phyloP scores from a whole-genome alignment of 2,113 vertebrate species.

The Nyctereutes procyonoides region DNA sequence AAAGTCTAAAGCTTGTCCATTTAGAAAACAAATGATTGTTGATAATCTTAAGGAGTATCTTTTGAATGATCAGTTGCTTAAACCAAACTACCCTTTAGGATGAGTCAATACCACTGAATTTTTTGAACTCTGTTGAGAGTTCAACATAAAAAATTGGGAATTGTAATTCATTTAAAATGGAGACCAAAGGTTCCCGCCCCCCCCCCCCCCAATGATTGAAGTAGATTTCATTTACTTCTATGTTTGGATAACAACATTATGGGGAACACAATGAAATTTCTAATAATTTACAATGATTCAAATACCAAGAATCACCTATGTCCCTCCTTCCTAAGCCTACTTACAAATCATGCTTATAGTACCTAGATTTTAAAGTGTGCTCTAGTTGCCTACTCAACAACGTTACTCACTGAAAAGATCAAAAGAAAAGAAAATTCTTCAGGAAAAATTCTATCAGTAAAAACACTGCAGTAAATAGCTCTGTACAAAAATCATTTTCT shows the following conservation, averaged over 20 bases:
- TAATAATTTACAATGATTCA: constrained; percentile 8
- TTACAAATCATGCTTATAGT: background rate
- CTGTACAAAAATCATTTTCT: constrained; percentile 1
- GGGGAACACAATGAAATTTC: constrained; percentile 15
- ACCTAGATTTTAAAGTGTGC: background rate
- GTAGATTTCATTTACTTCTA: constrained; percentile 14
- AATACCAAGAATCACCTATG: background rate
- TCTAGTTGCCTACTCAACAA: constrained; percentile 27
- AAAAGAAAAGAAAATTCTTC: background rate
- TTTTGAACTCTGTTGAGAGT: background rate
- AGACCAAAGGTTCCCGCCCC: too few relatives aligned
- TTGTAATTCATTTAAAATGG: background rate
- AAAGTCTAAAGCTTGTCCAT: constrained; percentile 32
- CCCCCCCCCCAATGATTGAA: background rate
- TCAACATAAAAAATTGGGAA: background rate
- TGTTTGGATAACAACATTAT: background rate
- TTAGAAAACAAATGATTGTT: constrained; percentile 17
- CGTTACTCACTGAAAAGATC: background rate
- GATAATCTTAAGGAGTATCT: background rate
- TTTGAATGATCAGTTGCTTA: constrained; percentile 12
- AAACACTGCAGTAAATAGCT: background rate
- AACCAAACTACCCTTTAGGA: constrained; percentile 9
- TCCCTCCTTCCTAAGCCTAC: background rate
- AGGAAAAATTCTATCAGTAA: constrained; percentile 32
- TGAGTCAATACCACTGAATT: background rate